Percentiles rank a stretch among this genome's conserved stretches.
phyloP scores from a whole-genome alignment of 2,113 vertebrate genomes.

The Periophthalmodon schlosseri region DNA sequence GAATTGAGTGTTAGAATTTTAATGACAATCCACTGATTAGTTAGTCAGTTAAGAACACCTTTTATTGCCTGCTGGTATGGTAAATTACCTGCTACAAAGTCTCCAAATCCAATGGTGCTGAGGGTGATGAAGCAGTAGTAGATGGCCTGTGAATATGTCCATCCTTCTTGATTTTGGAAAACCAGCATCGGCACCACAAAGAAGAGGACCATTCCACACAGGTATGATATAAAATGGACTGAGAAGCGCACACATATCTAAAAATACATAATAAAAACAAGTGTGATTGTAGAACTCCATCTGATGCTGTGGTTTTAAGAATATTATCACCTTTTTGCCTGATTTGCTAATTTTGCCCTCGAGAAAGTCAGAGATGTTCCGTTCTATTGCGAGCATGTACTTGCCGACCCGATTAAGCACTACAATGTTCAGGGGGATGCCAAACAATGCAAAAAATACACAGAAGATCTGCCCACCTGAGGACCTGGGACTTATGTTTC shows the following conservation, averaged over 20 bases:
- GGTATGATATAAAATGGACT: slow-evolving; percentile 77
- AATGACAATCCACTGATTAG: neutral
- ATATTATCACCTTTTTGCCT: slow-evolving; percentile 54
- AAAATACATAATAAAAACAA: neutral
- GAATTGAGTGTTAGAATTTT: no score
- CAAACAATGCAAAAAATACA: slow-evolving; percentile 87
- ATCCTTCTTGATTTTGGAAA: slow-evolving; percentile 84
- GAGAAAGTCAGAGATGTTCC: slow-evolving; percentile 65
- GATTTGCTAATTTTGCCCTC: slow-evolving; percentile 48
- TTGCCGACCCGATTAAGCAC: slow-evolving; percentile 87
- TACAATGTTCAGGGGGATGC: slow-evolving; percentile 89
- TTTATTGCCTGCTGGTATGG: neutral
- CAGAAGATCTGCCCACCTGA: slow-evolving; percentile 84
- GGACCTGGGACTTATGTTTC: slow-evolving; percentile 85
- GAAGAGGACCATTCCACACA: slow-evolving; percentile 80
- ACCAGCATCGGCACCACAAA: slow-evolving; percentile 85
- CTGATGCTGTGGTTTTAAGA: neutral
- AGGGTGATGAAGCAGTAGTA: slow-evolving; percentile 93
- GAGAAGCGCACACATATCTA: slow-evolving; percentile 76
- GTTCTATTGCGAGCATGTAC: slow-evolving; percentile 80
- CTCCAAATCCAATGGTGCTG: slow-evolving; percentile 92
- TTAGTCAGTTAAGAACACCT: neutral
- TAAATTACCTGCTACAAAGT: slow-evolving; percentile 87
- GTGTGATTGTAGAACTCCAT: neutral
- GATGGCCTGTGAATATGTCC: slow-evolving; percentile 85